Evolutionary conservation across 2,888 invertebrate genomes (phyloP).

Genomic region (Drosophila kanekoi): DNA sequence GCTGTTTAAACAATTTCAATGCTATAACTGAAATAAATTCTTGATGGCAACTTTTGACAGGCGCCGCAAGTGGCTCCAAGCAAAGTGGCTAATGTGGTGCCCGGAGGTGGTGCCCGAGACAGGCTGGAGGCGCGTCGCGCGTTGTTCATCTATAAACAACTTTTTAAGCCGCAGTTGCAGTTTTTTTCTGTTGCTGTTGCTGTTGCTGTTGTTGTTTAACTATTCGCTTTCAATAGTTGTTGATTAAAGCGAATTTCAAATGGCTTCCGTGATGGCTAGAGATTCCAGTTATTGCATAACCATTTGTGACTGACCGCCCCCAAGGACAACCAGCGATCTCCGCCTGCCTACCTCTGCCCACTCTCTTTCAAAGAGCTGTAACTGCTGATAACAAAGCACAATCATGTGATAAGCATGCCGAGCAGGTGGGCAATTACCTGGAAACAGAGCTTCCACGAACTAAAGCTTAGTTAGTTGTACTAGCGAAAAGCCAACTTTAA

Average conservation of each 20-base stretch:
- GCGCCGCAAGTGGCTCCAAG: conserved; percentile 53
- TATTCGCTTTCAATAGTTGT: conserved; percentile 56
- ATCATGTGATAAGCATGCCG: conserved; percentile 1
- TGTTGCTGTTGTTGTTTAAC: conserved; percentile 21
- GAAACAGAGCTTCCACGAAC: conserved; percentile 3
- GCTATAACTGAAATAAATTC: conserved; percentile 70
- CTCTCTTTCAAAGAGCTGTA: background rate
- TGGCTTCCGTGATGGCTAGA: conserved; percentile 64
- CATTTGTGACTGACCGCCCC: conserved; percentile 35
- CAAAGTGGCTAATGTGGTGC: conserved; percentile 11
- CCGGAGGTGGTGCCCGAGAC: conserved; percentile 13
- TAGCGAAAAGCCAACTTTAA: background rate
- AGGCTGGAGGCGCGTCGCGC: conserved; percentile 22
- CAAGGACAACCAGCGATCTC: conserved; percentile 39
- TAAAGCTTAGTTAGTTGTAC: background rate
- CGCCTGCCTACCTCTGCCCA: background rate
- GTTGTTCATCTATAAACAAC: conserved; percentile 53
- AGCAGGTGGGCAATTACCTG: conserved; percentile 4
- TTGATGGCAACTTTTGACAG: conserved; percentile 73
- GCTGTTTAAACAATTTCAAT: conserved; percentile 66
- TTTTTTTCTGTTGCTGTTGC: conserved; percentile 25
- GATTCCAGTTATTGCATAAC: conserved; percentile 56
- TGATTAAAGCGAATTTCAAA: conserved; percentile 61
- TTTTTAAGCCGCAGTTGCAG: conserved; percentile 57
- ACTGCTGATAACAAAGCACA: conserved; percentile 20